phyloP scores from a whole-genome alignment of 1,140 invertebrate genomes.

The Streblospio benedicti region DNA sequence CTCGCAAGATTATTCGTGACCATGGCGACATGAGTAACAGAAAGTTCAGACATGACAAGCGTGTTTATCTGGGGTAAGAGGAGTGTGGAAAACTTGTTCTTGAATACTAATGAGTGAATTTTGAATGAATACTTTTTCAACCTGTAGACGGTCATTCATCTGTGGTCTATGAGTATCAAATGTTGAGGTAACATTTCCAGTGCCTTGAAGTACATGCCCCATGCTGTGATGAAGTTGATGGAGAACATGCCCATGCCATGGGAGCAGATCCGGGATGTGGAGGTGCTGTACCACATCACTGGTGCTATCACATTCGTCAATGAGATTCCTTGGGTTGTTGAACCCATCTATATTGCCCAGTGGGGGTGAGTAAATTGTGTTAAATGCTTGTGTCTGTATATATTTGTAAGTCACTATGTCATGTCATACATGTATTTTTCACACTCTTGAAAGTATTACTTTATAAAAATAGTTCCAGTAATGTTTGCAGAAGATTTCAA shows the following conservation, averaged over 20 bases:
- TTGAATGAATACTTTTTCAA: no score
- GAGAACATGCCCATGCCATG: constrained; percentile 99
- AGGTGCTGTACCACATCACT: constrained; percentile 94
- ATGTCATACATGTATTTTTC: no score
- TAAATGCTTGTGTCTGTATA: constrained; percentile 9
- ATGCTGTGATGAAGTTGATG: constrained; percentile 95
- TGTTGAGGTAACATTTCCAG: constrained; percentile 44
- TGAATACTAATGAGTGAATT: constrained; percentile 3
- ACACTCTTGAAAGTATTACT: no score
- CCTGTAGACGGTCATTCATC: no score
- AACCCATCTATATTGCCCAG: constrained; percentile 97
- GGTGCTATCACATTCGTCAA: constrained; percentile 99
- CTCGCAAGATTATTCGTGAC: constrained; percentile 96
- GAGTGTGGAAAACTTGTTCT: neutral
- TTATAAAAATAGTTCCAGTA: no score
- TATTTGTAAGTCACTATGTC: neutral
- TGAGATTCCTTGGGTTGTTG: constrained; percentile 99
- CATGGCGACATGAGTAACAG: constrained; percentile 99
- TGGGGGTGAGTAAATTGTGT: constrained; percentile 83
- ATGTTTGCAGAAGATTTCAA: no score
- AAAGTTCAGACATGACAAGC: constrained; percentile 97
- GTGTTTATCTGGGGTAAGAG: constrained; percentile 86
- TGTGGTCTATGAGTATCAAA: neutral
- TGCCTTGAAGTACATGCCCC: constrained; percentile 98
- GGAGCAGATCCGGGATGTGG: constrained; percentile 98